A percentile compares a stretch with the other conserved stretches of the same genome.
Evolutionary conservation across 2,113 vertebrate genomes (phyloP).

Genomic region (Boleophthalmus pectinirostris): DNA sequence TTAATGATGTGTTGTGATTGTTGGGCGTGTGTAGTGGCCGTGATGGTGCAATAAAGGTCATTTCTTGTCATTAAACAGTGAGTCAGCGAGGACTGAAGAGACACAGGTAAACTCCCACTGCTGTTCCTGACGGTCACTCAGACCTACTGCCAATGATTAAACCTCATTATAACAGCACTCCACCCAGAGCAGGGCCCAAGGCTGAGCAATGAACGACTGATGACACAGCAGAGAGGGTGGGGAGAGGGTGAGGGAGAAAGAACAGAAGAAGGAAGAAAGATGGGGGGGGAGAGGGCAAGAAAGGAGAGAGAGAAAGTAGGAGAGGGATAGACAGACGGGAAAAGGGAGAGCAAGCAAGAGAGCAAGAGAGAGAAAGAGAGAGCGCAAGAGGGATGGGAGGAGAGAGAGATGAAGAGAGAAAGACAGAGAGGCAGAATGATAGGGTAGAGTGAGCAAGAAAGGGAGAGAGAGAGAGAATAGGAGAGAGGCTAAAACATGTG

Average conservation of each 20-base stretch:
- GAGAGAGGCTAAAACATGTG: background rate
- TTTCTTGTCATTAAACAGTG: slow-evolving; percentile 9
- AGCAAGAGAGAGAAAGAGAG: too few species aligned
- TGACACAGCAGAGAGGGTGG: slow-evolving; percentile 47
- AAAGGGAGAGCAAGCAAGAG: background rate
- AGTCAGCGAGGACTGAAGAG: slow-evolving; percentile 6
- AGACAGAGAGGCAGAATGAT: background rate
- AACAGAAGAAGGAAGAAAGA: background rate
- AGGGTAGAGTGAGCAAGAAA: background rate
- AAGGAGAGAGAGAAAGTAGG: background rate
- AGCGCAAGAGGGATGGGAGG: too few species aligned
- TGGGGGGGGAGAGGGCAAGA: background rate
- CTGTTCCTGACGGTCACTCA: background rate
- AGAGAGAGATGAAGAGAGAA: background rate
- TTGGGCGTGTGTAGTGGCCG: background rate
- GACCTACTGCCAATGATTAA: slow-evolving; percentile 33
- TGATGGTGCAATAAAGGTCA: background rate
- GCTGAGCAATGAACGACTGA: slow-evolving; percentile 32
- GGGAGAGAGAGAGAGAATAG: background rate
- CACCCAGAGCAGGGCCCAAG: slow-evolving; percentile 15
- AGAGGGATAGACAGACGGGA: background rate
- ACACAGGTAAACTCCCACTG: slow-evolving; percentile 29
- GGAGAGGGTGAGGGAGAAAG: background rate
- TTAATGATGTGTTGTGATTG: background rate
- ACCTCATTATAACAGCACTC: slow-evolving; percentile 18